Evolutionary conservation across 2,797 vertebrate genomes (phyloP).

Genomic region (Ctenochaetus hawaiiensis): DNA sequence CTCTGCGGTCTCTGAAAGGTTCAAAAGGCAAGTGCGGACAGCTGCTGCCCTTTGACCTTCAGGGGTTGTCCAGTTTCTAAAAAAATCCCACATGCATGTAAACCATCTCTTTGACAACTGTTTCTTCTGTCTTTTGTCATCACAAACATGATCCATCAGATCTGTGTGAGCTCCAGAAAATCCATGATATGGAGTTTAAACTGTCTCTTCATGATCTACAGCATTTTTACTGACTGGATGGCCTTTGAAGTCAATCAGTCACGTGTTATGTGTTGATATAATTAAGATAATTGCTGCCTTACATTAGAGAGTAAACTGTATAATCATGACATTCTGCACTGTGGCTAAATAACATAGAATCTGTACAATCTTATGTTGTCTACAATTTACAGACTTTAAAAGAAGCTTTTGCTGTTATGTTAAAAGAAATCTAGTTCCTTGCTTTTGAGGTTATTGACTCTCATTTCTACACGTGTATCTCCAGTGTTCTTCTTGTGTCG

Average conservation of each 20-base stretch:
- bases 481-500: neutral
- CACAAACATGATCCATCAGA: neutral
- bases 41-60: slow-evolving; percentile 57
- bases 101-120: slow-evolving; percentile 22
- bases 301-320: slow-evolving; percentile 9
- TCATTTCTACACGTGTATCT: slow-evolving; percentile 18
- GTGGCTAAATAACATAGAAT: neutral
- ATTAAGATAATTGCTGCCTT: slow-evolving; percentile 25
- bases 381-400: slow-evolving; percentile 4
- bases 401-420: neutral
- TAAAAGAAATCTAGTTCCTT: neutral
- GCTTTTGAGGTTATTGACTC: slow-evolving; percentile 15
- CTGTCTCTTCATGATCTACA: neutral
- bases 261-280: slow-evolving; percentile 3
- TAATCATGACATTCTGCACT: slow-evolving; percentile 14
- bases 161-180: neutral
- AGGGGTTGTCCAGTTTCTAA: slow-evolving; percentile 29
- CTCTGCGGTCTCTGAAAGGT: slow-evolving; percentile 26
- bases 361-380: slow-evolving; percentile 4
- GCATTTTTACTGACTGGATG: neutral
- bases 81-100: slow-evolving; percentile 35
- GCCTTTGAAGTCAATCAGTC: slow-evolving; percentile 10
- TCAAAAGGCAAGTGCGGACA: slow-evolving; percentile 52
- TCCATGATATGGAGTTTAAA: neutral
- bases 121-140: neutral